phyloP scores from a whole-genome alignment of 2,888 invertebrate genomes.

The Dicyrtoma fusca region DNA sequence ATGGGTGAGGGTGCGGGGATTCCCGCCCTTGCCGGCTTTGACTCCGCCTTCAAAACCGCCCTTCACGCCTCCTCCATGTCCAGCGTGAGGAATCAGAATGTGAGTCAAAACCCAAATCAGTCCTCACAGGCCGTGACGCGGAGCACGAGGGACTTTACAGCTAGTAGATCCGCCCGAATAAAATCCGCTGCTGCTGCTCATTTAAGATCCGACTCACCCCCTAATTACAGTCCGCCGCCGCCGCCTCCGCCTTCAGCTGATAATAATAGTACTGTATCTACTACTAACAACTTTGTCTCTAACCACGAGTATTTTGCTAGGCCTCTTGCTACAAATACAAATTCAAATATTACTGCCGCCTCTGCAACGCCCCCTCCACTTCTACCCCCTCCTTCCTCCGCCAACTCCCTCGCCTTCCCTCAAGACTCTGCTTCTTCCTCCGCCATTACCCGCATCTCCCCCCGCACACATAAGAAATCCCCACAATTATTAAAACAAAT shows the following conservation, averaged over 20 bases:
- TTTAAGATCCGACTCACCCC: conserved; percentile 47
- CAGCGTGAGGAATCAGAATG: conserved; percentile 32
- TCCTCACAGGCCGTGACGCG: no score
- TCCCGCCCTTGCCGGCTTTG: conserved; percentile 30
- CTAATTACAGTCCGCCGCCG: conserved; percentile 55
- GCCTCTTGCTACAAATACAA: neutral
- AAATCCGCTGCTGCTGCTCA: conserved; percentile 36
- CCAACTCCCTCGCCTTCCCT: neutral
- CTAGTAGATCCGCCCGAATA: no score
- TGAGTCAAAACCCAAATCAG: no score
- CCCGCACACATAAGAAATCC: conserved; percentile 47
- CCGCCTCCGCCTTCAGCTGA: conserved; percentile 42
- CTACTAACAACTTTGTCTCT: conserved; percentile 19
- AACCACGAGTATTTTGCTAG: conserved; percentile 48
- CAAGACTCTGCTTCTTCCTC: neutral
- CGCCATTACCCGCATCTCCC: neutral
- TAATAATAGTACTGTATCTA: conserved; percentile 10
- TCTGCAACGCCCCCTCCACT: conserved; percentile 28
- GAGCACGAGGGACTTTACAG: no score
- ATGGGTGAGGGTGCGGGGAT: no score
- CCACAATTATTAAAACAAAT: conserved; percentile 55
- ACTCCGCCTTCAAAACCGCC: conserved; percentile 42
- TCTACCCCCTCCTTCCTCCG: conserved; percentile 34
- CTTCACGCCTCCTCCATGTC: conserved; percentile 42
- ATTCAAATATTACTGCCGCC: conserved; percentile 9